These are phyloP conservation scores for Hesperophylax magnus DNA, from an alignment of 1,140 invertebrate genomes.

Conservation along the genomic window DNA sequence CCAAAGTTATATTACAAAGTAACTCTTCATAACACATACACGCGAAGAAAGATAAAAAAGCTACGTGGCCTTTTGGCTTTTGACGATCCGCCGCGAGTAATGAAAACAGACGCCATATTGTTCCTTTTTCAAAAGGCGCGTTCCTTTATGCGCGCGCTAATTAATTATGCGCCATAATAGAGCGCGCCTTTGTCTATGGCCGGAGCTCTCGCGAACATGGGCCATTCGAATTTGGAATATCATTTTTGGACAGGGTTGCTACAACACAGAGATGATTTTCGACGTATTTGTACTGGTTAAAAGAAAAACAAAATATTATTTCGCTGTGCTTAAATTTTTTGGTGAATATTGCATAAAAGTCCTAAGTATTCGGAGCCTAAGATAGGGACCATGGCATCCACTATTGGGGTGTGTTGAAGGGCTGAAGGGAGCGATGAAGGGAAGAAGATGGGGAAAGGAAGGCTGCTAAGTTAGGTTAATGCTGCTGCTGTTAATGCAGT, in stretches of 20 bases:
- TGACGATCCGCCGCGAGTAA: conserved; percentile 39
- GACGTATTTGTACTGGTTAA: background rate
- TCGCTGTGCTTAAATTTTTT: background rate
- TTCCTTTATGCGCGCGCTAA: conserved; percentile 47
- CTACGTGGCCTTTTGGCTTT: conserved; percentile 10
- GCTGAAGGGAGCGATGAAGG: too few relatives aligned
- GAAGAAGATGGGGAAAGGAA: too few relatives aligned
- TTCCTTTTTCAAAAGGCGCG: conserved; percentile 43
- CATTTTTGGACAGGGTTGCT: conserved; percentile 34
- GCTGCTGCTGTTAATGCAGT: too few relatives aligned
- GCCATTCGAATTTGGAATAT: conserved; percentile 36
- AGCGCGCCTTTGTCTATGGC: conserved; percentile 43
- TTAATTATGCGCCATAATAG: conserved; percentile 47
- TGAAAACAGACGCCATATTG: conserved; percentile 44
- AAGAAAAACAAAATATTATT: background rate
- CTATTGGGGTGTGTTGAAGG: too few relatives aligned
- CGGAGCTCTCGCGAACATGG: conserved; percentile 36
- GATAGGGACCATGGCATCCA: too few relatives aligned
- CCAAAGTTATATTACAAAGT: background rate
- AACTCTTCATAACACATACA: conserved; percentile 12
- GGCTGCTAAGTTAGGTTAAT: too few relatives aligned
- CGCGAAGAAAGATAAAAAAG: conserved; percentile 3
- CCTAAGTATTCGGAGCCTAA: too few relatives aligned
- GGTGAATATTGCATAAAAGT: too few relatives aligned
- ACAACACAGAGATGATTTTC: background rate